These are phyloP conservation scores for Merops nubicus DNA, from an alignment of 2,113 vertebrate species.

Conservation along the genomic window DNA sequence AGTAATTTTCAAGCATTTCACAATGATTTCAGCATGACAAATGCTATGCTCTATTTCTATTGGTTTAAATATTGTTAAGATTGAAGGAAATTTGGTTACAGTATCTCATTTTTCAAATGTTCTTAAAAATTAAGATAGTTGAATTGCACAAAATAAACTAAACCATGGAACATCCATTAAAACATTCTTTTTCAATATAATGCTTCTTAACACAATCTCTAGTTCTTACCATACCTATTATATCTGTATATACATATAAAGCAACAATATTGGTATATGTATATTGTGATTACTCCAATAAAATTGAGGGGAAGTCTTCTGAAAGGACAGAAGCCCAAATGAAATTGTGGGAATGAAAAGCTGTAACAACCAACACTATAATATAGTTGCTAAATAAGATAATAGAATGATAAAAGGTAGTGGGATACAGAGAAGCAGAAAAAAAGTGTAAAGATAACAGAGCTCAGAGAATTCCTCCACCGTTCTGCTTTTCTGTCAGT, in stretches of 20 bases:
- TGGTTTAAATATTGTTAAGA: not conserved
- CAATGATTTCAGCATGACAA: not conserved
- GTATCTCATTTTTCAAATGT: not conserved
- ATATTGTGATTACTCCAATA: conserved; percentile 3
- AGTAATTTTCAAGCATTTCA: not conserved
- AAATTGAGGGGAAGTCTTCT: not conserved
- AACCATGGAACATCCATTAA: not conserved
- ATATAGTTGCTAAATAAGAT: not conserved
- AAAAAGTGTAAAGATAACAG: not conserved
- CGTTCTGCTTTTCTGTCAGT: not conserved
- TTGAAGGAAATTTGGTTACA: not conserved
- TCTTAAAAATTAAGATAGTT: not conserved
- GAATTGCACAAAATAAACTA: not conserved
- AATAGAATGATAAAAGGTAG: conserved; percentile 10
- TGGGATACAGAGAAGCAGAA: not conserved
- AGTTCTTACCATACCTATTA: not conserved
- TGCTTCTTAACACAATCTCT: not conserved
- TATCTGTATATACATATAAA: not conserved
- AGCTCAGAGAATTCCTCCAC: not conserved
- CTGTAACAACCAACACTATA: not conserved
- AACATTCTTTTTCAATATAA: not conserved
- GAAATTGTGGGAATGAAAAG: not conserved
- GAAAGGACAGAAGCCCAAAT: not conserved
- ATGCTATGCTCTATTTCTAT: not conserved
- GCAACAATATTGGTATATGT: not conserved